Base-by-base conservation (phyloP, 2,888 invertebrate genomes). In the Euplagia quadripunctaria region DNA sequence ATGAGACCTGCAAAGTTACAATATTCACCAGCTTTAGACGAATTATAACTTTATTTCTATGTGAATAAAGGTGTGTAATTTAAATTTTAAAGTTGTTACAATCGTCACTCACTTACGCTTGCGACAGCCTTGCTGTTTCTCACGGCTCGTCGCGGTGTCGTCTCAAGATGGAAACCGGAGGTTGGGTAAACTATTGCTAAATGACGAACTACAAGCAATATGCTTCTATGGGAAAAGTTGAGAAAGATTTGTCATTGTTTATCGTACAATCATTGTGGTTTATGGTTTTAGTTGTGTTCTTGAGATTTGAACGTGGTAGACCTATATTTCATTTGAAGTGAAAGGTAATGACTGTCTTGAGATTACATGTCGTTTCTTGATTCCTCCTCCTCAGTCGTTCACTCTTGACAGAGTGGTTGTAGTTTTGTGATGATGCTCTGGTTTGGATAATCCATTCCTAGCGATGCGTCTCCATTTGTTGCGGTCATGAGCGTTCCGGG, bases 131-230 rank as follows among this genome's bases (percentile, higher is more conserved):
- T 87, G 86, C 80, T 78, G 78, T 76, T 88, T 94, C 94, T 92
- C 93, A 93, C 93, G 93, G 85, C 86, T 84, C 85, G 85, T 84
- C 82, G 85, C 85, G 79, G 88, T 87, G 89, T 90, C 88, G 88
- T 90, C 89, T 85, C 79, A 77, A 84, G 89, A 88, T 88, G 73
- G 83, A 85, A 86, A 89, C 91, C 91, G 92, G 92, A 91, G 90
- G 89, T 93, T 92, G 89, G 80, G 88, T 77, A 90, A 91, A 90
- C 78, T 76, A 79, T 94, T 93, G 91, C 90, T 79, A 90, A 89
- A 93, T 75, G 67, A 70, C 52, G 52, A 79, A 78, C 52, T 51
- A 64, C 67, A 67, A 70, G 64, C 46, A 70, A 68, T 64, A 61
- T 72, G 71, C 66, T 69, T 68, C 58, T 46, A 74, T 63, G 61